Evolutionary conservation across 2,888 invertebrate genomes (phyloP).

Genomic region (Cosmopolites sordidus): DNA sequence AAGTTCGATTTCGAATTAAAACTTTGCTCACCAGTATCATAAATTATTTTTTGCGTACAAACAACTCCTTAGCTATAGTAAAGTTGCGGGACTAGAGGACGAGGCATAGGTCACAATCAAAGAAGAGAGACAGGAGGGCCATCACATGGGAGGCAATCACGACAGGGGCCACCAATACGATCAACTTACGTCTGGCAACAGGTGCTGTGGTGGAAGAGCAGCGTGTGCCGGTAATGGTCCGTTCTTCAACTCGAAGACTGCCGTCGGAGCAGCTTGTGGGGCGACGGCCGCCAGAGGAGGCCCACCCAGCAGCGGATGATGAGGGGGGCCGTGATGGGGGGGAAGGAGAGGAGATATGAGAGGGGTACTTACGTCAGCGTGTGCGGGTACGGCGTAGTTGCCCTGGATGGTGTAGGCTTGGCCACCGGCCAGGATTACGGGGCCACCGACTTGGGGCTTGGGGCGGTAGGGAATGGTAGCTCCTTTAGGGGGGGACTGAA

Average conservation of each 20-base stretch:
- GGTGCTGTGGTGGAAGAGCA: conserved; percentile 58
- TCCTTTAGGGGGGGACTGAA: conserved; percentile 98
- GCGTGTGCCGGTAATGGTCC: conserved; percentile 25
- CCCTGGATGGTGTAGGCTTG: conserved; percentile 96
- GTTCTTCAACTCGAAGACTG: conserved; percentile 52
- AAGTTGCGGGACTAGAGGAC: conserved; percentile 3
- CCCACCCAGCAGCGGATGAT: conserved; percentile 47
- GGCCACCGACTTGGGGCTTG: conserved; percentile 89
- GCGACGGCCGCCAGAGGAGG: conserved; percentile 54
- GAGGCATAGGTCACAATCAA: conserved; percentile 10
- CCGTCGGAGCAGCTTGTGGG: conserved; percentile 50
- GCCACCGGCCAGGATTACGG: conserved; percentile 91
- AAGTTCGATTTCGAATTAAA: too few relatives aligned
- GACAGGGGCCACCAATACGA: conserved; percentile 46
- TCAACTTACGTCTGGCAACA: conserved; percentile 52
- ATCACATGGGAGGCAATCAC: conserved; percentile 17
- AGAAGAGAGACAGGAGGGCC: conserved; percentile 10
- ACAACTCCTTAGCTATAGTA: background rate
- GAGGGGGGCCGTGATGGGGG: conserved; percentile 47
- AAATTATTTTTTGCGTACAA: background rate
- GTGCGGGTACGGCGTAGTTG: conserved; percentile 90
- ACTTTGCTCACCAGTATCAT: background rate
- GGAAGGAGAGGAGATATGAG: conserved; percentile 52
- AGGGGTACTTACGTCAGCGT: conserved; percentile 76
- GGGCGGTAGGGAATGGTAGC: conserved; percentile 99